Percentiles rank a stretch among this genome's conserved stretches.
Conservation (phyloP, 2,888 invertebrate genomes). For the Dysmachus trigonus region DNA sequence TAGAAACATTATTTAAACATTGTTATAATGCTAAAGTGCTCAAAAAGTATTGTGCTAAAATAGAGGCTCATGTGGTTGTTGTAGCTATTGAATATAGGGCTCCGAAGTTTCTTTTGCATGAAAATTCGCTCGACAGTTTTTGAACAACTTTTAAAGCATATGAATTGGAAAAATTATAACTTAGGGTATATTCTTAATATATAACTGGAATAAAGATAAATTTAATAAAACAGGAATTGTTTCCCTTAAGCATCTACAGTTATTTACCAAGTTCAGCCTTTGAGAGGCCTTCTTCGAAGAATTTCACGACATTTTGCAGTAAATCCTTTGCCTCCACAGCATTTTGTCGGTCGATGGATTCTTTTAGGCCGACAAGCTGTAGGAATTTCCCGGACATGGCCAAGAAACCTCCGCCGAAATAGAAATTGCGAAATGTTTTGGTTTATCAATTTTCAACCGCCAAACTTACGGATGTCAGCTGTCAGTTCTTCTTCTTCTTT, state of each 20-base stretch:
- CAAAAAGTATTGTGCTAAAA: background rate
- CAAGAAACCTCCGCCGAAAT: background rate
- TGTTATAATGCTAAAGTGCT: background rate
- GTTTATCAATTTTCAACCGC: background rate
- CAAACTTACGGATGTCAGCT: background rate
- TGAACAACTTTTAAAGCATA: background rate
- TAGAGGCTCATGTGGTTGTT: background rate
- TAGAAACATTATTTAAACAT: background rate
- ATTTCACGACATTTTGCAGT: slow-evolving; percentile 51
- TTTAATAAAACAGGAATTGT: background rate
- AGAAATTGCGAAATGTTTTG: background rate
- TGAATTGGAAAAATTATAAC: too few relatives aligned
- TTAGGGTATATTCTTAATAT: too few relatives aligned
- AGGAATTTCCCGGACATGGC: slow-evolving; percentile 50
- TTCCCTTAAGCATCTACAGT: background rate
- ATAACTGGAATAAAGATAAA: background rate
- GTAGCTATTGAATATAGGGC: background rate
- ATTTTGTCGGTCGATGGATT: slow-evolving; percentile 49
- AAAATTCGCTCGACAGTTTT: background rate
- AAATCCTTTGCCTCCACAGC: slow-evolving; percentile 50
- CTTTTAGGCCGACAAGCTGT: slow-evolving; percentile 49
- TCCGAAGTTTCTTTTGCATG: background rate
- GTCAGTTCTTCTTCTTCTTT: background rate
- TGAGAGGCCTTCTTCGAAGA: slow-evolving; percentile 51
- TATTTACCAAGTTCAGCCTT: slow-evolving; percentile 53